Conservation (phyloP, 1,140 invertebrate genomes). For the Eubasilissa regina region DNA sequence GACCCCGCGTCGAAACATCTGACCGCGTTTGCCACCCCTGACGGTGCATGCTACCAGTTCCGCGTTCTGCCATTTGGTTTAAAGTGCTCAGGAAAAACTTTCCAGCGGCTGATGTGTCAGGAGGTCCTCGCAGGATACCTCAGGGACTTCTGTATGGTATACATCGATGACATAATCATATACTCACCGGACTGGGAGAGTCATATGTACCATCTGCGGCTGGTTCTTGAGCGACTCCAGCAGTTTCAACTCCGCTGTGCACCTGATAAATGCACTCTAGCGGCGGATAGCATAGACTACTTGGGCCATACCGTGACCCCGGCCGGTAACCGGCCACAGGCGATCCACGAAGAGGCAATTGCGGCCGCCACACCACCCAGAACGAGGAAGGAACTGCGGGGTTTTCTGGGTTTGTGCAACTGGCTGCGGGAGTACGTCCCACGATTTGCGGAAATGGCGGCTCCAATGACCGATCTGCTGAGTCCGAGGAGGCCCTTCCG, state of each 20-base stretch:
- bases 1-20: neutral
- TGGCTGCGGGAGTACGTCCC: conserved; percentile 9
- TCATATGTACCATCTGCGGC: neutral
- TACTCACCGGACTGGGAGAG: neutral
- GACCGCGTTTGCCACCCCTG: conserved; percentile 28
- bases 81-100: neutral
- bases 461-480: too few relatives aligned
- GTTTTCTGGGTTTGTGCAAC: neutral
- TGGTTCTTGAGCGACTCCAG: conserved; percentile 4
- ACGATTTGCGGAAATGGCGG: neutral
- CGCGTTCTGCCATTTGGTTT: conserved; percentile 27
- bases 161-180: neutral
- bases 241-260: neutral
- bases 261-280: neutral
- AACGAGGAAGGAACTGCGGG: too few relatives aligned
- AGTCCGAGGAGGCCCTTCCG: too few relatives aligned
- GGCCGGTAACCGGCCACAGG: neutral
- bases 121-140: conserved; percentile 12
- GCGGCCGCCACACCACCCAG: neutral
- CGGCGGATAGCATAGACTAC: neutral
- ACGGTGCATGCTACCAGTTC: conserved; percentile 19
- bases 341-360: neutral
- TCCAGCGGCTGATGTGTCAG: conserved; percentile 17
- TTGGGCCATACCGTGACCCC: neutral
- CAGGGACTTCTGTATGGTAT: conserved; percentile 7